Percentiles rank a stretch among this genome's conserved stretches.
Evolutionary conservation across 2,113 vertebrate species (phyloP).

Genomic region (Pseudorasbora parva): DNA sequence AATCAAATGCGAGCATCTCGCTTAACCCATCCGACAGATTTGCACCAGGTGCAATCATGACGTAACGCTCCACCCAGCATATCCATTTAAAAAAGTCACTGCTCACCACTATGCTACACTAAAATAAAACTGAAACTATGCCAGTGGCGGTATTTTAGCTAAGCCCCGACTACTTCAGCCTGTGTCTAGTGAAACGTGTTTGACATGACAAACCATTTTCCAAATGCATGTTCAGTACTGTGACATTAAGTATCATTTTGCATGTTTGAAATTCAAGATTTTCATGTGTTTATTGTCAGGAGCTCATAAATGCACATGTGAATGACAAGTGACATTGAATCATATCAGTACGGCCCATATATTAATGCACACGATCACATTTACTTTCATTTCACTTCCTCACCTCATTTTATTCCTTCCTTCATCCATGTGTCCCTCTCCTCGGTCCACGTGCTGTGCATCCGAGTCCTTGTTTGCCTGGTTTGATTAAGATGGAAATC

Average conservation of each 20-base stretch:
- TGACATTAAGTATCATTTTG: conserved; percentile 19
- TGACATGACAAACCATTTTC: background rate
- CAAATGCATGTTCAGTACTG: background rate
- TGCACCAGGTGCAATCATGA: too few relatives aligned
- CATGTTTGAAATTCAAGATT: background rate
- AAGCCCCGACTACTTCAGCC: too few relatives aligned
- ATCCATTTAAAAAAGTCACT: too few relatives aligned
- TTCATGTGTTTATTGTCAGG: conserved; percentile 19
- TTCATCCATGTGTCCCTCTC: conserved; percentile 15
- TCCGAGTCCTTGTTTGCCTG: conserved; percentile 31
- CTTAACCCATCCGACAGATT: too few relatives aligned
- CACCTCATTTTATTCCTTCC: conserved; percentile 15
- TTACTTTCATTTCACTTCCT: conserved; percentile 1
- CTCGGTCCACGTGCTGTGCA: background rate
- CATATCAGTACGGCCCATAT: conserved; percentile 6
- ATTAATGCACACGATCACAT: background rate
- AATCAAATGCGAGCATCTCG: too few relatives aligned
- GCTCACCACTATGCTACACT: too few relatives aligned
- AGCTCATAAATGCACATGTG: conserved; percentile 35
- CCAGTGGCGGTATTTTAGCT: too few relatives aligned
- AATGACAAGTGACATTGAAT: conserved; percentile 46
- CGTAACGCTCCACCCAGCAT: too few relatives aligned
- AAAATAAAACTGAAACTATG: too few relatives aligned
- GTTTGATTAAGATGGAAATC: conserved; percentile 47
- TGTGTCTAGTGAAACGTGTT: too few relatives aligned